phyloP scores from a whole-genome alignment of 2,797 vertebrate genomes.

The Tarsius wallacei region DNA sequence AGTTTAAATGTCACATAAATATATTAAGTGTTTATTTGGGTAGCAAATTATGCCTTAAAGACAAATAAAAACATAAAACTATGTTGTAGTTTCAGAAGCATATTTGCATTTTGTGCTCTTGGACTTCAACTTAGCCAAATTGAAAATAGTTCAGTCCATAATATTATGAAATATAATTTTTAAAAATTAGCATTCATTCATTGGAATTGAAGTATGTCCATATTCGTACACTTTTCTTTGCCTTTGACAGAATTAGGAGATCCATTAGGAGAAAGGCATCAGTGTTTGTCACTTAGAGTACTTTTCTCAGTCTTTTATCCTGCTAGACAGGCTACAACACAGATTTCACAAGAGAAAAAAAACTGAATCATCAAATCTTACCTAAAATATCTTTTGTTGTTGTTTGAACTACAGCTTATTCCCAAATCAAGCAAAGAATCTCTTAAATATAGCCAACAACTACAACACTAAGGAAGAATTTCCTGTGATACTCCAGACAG shows the following conservation, averaged over 20 bases:
- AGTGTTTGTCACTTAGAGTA: neutral
- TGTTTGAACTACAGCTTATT: neutral
- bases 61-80: conserved; percentile 29
- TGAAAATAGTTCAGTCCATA: conserved; percentile 41
- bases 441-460: neutral
- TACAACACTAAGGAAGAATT: neutral
- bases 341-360: neutral
- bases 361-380: neutral
- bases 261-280: neutral
- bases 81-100: neutral
- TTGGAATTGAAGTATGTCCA: neutral
- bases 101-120: conserved; percentile 29
- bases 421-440: neutral
- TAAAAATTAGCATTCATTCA: neutral
- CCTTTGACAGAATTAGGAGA: neutral
- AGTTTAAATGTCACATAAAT: conserved; percentile 66
- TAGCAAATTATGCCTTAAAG: conserved; percentile 48
- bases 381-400: neutral
- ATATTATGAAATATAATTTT: neutral
- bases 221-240: neutral
- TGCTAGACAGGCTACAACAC: neutral
- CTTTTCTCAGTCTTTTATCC: neutral
- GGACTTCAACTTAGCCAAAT: neutral
- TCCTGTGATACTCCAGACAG: neutral
- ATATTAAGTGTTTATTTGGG: conserved; percentile 58